Percentiles rank a stretch among this genome's conserved stretches.
phyloP scores from a whole-genome alignment of 2,797 vertebrate species.

The Pachyuromys duprasi region DNA sequence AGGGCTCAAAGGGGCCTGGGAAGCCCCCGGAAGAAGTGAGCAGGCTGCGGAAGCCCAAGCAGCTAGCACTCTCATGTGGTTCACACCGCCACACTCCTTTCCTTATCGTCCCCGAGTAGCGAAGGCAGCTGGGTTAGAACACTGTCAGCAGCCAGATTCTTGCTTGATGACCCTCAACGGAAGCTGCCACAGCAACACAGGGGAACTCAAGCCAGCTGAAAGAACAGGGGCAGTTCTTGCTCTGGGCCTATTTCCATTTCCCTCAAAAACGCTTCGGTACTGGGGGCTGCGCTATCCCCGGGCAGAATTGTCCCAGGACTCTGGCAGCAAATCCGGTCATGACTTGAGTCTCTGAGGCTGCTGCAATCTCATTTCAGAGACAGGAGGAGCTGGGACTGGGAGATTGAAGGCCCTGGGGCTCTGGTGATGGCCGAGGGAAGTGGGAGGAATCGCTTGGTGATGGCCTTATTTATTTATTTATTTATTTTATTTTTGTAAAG shows the following conservation, averaged over 20 bases:
- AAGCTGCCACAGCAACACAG: neutral
- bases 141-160: neutral
- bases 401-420: neutral
- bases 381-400: neutral
- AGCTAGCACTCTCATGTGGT: rapidly evolving
- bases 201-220: rapidly evolving
- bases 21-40: rapidly evolving
- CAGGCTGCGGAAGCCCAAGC: neutral
- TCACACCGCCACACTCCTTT: neutral
- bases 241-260: neutral
- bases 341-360: neutral
- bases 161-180: neutral
- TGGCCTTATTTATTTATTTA: conserved; percentile 27
- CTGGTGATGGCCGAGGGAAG: conserved; percentile 29
- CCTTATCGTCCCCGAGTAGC: neutral
- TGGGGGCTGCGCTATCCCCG: neutral
- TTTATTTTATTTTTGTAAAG: conserved; percentile 60
- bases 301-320: conserved; percentile 4
- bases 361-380: conserved; percentile 10
- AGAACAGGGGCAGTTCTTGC: neutral
- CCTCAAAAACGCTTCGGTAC: neutral
- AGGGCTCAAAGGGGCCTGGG: rapidly evolving
- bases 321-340: neutral
- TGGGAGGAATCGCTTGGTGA: neutral
- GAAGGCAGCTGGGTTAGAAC: neutral